Evolutionary conservation across 2,888 invertebrate genomes (phyloP), one percentile per base, ranked within the genome.

Genomic region (Rhagonycha lutea): DNA sequence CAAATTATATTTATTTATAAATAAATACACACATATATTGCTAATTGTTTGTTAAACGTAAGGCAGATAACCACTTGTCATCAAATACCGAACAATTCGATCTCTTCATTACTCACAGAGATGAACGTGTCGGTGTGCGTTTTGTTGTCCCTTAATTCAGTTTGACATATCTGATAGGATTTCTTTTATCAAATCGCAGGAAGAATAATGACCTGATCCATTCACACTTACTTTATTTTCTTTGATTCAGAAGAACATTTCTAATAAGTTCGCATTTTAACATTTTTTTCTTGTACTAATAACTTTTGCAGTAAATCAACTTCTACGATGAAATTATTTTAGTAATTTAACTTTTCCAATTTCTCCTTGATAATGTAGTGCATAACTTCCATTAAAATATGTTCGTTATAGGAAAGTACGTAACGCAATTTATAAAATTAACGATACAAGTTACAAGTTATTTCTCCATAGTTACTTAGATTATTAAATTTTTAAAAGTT

Each of bases 91-190:
- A 47, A 80, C 80, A 81, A 80, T 83, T 81, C 63, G 63, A 65
- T 80, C 82, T 79, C 81, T 83, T 81, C 82, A 83, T 83, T 83
- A 83, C 83, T 83, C 83, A 83, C 82, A 79, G 81, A 82, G 82
- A 82, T 83, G 82, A 83, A 82, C 81, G 81, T 79, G 82, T 83
- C 83, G 81, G 82, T 79, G 70, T 68, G 78, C 78, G 81, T 81
- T 81, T 80, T 79, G 82, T 80, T 79, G 79, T 78, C 80, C 81
- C 71, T 80, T 82, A 82, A 82, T 81, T 82, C 82, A 79, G 80
- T 83, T 83, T 82, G 83, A 83, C 82, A 81, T 81, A 81, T 82
- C 82, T 81, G 83, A 83, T 84, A 82, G 83, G 81, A 82, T 82
- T 83, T 83, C 82, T 82, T 83, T 83, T 82, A 83, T 83, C 81